phyloP scores from a whole-genome alignment of 2,797 vertebrate species.

The Lates japonicus region DNA sequence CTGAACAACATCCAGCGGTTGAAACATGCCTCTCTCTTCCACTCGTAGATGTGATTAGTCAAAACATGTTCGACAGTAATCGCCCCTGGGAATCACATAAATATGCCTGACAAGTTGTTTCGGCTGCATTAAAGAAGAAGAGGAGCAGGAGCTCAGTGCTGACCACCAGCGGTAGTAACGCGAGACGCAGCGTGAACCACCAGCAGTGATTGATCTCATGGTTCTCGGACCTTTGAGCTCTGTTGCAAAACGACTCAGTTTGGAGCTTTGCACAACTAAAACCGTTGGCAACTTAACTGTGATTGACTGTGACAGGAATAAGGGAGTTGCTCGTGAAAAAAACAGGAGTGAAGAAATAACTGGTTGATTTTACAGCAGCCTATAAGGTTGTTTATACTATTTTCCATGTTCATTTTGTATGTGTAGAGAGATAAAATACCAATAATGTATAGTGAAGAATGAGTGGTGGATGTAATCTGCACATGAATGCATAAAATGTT shows the following conservation, averaged over 20 bases:
- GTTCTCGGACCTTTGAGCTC: slow-evolving; percentile 46
- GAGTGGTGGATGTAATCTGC: not conserved
- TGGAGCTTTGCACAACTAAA: not conserved
- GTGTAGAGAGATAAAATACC: not conserved
- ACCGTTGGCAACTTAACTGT: not conserved
- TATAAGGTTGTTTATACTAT: not conserved
- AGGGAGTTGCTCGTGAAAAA: not conserved
- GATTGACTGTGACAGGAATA: not conserved
- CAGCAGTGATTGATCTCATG: slow-evolving; percentile 66
- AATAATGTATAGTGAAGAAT: not conserved
- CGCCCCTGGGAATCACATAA: slow-evolving; percentile 56
- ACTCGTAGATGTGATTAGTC: slow-evolving; percentile 64
- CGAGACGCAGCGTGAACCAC: slow-evolving; percentile 43
- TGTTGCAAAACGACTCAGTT: not conserved
- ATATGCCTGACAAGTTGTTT: slow-evolving; percentile 57
- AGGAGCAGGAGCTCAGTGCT: slow-evolving; percentile 66
- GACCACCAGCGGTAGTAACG: slow-evolving; percentile 78
- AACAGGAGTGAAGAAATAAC: not conserved
- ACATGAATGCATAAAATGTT: not conserved
- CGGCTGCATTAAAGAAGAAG: not conserved
- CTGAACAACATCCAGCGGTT: slow-evolving; percentile 39
- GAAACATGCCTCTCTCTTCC: slow-evolving; percentile 45
- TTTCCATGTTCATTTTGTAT: not conserved
- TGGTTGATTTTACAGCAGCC: no score
- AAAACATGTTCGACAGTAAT: slow-evolving; percentile 66